Conservation (phyloP, 2,113 vertebrate species). For the Aegithalos caudatus region DNA sequence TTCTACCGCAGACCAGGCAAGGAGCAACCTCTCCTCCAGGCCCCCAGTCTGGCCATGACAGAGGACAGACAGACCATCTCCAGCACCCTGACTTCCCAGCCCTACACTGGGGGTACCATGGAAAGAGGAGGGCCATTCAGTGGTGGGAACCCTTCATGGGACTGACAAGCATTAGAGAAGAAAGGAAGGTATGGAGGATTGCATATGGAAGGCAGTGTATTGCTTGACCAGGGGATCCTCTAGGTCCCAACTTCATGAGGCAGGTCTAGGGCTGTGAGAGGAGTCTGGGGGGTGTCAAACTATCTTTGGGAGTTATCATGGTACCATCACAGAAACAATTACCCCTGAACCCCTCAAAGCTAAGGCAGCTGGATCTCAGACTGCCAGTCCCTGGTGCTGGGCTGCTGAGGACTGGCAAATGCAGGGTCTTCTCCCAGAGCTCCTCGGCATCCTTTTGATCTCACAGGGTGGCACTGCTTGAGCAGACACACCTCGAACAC, state of each 20-base stretch:
- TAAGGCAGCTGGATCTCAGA: not conserved
- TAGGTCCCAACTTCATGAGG: not conserved
- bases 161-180: not conserved
- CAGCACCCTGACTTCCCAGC: not conserved
- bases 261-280: not conserved
- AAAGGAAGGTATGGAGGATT: not conserved
- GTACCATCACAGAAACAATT: not conserved
- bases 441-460: accelerated
- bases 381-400: not conserved
- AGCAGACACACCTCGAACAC: not conserved
- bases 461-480: not conserved
- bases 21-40: not conserved
- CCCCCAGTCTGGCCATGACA: accelerated
- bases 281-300: not conserved
- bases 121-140: not conserved
- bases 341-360: not conserved
- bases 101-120: accelerated
- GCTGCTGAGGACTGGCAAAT: not conserved
- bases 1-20: not conserved
- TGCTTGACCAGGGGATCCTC: not conserved
- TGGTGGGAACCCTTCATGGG: not conserved
- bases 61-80: not conserved
- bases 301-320: not conserved
- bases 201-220: accelerated
- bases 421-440: not conserved